Evolutionary conservation across 2,888 invertebrate species (phyloP), one percentile per base, ranked within the genome.

Genomic region (Cephalotes varians): DNA sequence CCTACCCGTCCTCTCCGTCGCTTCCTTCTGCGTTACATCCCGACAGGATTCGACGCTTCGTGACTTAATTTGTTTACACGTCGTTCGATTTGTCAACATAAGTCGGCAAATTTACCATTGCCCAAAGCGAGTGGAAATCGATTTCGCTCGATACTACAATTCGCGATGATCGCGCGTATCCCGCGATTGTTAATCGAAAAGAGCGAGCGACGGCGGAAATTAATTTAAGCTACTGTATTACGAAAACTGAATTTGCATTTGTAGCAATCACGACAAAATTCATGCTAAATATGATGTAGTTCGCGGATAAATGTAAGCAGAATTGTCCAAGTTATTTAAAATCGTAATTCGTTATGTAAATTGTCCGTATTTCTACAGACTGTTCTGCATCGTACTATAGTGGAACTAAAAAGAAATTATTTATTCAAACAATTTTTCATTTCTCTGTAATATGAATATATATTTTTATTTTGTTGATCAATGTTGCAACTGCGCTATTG

Each of bases 61-160:
- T 77, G 74, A 74, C 80, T 88, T 90, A 90, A 90, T 91, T 91
- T 90, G 87, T 90, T 89, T 90, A 90, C 90, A 86, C 77, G 76
- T 67, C 83, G 85, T 82, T 71, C 81, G 87, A 89, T 89, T 91
- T 90, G 90, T 83, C 87, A 89, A 90, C 85, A 88, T 87, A 88
- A 91, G 91, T 90, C 88, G 89, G 87, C 85, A 91, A 90, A 90
- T 90, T 91, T 90, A 85, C 87, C 79, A 15, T 60, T 71, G 73
- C 82, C 62, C 21, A 81, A 31, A 71, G 40, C 56, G 71, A 67
- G 40, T 40, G 58, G 40, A 65, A 82, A 64, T 76, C 74, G 25
- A 51, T 72, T 65, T 40, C 40, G 31, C 28, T 44, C 25, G 21
- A 58, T 31, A 54, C 51, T 37, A 15, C 49, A 37, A 28, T 51